Percentiles rank a stretch among this genome's conserved stretches.
Conservation (phyloP, 2,888 invertebrate species). For the Megastigmus dorsalis region DNA sequence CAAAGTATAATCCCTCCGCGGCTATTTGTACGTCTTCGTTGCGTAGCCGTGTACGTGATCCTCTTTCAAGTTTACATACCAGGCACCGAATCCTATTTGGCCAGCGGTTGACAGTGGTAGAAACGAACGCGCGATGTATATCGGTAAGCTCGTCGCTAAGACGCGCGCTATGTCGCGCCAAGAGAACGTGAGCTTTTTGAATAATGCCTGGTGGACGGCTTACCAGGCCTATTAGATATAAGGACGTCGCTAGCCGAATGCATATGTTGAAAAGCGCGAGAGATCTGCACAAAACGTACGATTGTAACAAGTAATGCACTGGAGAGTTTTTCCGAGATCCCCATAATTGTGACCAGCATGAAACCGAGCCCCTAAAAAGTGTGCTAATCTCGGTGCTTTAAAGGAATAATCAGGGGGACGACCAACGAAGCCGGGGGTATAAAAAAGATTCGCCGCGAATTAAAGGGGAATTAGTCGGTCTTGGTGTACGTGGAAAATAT, state of each 20-base stretch:
- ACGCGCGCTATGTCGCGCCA: too few species aligned
- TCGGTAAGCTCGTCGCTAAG: neutral
- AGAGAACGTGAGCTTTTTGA: too few species aligned
- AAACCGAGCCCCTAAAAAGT: neutral
- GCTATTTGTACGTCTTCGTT: constrained; percentile 46
- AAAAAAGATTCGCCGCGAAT: neutral
- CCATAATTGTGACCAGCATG: too few species aligned
- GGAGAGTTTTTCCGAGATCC: too few species aligned
- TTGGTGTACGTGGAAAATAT: constrained; percentile 41
- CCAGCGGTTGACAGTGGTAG: too few species aligned
- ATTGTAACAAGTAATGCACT: neutral
- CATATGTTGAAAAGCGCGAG: neutral
- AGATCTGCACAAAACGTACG: neutral
- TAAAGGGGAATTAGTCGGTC: constrained; percentile 34
- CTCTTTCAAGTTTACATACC: constrained; percentile 39
- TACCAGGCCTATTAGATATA: too few species aligned
- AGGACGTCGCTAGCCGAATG: too few species aligned
- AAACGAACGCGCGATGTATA: too few species aligned
- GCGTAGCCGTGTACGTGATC: constrained; percentile 20
- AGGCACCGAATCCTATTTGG: constrained; percentile 35
- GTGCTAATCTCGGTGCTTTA: neutral
- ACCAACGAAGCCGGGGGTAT: neutral
- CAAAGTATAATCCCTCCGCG: constrained; percentile 9
- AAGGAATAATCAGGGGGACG: neutral
- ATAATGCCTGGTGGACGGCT: too few species aligned